phyloP scores from a whole-genome alignment of 2,797 vertebrate species.

The Triplophysa bombifrons region DNA sequence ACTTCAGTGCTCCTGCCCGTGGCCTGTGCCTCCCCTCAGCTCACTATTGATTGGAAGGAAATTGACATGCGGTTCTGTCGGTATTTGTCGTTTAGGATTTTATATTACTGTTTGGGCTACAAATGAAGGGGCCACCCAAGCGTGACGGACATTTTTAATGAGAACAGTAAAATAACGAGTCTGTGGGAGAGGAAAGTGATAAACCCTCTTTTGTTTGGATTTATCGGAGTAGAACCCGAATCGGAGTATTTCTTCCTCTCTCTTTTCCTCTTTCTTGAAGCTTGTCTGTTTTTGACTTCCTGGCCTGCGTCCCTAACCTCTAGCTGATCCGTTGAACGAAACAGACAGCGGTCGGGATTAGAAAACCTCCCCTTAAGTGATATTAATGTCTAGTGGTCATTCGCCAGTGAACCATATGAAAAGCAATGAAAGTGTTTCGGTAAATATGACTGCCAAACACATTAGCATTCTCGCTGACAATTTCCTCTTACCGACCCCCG shows the following conservation, averaged over 20 bases:
- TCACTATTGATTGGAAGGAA: constrained; percentile 77
- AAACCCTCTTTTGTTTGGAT: constrained; percentile 55
- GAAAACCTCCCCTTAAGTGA: constrained; percentile 72
- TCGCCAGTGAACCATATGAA: constrained; percentile 83
- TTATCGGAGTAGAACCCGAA: constrained; percentile 50
- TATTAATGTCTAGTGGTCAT: constrained; percentile 87
- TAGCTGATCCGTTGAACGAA: constrained; percentile 16
- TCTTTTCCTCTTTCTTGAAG: constrained; percentile 15
- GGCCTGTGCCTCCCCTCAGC: constrained; percentile 58
- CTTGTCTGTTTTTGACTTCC: not conserved
- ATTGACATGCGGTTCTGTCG: constrained; percentile 75
- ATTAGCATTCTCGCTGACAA: constrained; percentile 86
- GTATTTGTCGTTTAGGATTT: constrained; percentile 72
- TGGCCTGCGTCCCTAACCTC: constrained; percentile 4
- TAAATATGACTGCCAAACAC: constrained; percentile 79
- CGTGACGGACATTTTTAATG: constrained; percentile 58
- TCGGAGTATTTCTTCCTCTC: constrained; percentile 3
- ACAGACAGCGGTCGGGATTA: constrained; percentile 60
- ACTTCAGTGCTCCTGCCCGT: constrained; percentile 67
- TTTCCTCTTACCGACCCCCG: constrained; percentile 60
- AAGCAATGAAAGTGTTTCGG: constrained; percentile 85
- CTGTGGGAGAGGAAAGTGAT: constrained; percentile 54
- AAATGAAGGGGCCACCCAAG: constrained; percentile 71
- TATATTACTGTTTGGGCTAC: constrained; percentile 76
- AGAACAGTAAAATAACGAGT: constrained; percentile 66